Percentiles rank a stretch among this genome's conserved stretches.
Conservation (phyloP, 92 coral and sea anemone species). For the Palythoa heliodiscus region DNA sequence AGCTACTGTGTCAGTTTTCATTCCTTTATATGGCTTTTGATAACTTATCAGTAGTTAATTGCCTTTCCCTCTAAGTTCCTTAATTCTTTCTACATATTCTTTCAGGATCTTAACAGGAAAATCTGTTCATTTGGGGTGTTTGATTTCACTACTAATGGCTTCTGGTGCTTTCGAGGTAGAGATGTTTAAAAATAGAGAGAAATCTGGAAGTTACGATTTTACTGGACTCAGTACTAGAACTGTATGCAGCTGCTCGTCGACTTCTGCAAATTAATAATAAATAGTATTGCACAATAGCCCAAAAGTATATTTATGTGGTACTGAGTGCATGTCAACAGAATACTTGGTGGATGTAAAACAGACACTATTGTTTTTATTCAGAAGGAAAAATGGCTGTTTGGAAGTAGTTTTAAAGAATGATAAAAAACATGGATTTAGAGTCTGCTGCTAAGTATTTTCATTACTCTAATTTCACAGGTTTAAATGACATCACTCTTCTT, state of each 20-base stretch:
- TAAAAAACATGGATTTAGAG: conserved; percentile 17
- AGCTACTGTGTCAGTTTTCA: neutral
- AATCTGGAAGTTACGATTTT: too few relatives aligned
- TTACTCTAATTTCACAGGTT: conserved; percentile 3
- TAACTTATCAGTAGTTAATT: neutral
- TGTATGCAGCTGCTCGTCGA: conserved; percentile 14
- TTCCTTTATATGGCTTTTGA: too few relatives aligned
- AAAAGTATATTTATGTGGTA: conserved; percentile 19
- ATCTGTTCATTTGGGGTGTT: neutral
- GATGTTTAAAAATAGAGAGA: too few relatives aligned
- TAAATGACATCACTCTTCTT: conserved; percentile 15
- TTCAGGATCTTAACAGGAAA: neutral
- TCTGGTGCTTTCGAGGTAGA: too few relatives aligned
- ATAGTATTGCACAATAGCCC: conserved; percentile 16
- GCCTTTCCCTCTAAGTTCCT: too few relatives aligned
- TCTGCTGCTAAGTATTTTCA: conserved; percentile 20
- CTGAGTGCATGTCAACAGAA: conserved; percentile 17
- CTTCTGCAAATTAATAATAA: conserved; percentile 21
- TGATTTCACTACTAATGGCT: too few relatives aligned
- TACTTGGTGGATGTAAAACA: conserved; percentile 27
- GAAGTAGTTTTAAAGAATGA: conserved; percentile 26
- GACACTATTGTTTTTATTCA: conserved; percentile 24
- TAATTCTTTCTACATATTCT: neutral
- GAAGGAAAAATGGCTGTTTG: conserved; percentile 15
- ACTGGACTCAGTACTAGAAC: too few relatives aligned